A percentile compares a stretch with the other conserved stretches of the same genome.
phyloP scores from a whole-genome alignment of 2,797 vertebrate genomes.

The Onychomys torridus region DNA sequence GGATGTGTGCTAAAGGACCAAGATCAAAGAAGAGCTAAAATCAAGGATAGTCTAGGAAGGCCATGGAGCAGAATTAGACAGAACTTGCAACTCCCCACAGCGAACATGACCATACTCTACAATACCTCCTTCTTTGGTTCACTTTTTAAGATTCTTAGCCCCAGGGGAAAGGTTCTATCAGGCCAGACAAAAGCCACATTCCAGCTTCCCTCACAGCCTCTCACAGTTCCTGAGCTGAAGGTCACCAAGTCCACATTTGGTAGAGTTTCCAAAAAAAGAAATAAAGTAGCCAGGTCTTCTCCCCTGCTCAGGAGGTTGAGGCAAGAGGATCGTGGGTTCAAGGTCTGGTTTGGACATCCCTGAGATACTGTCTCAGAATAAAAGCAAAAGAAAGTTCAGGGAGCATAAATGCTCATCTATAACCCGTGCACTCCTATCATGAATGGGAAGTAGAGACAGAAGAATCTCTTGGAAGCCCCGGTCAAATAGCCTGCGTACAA shows the following conservation, averaged over 20 bases:
- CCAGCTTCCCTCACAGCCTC: slow-evolving; percentile 12
- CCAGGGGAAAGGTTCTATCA: background rate
- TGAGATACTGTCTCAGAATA: background rate
- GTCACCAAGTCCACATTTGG: slow-evolving; percentile 2
- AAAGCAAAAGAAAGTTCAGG: background rate
- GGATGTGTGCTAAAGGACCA: background rate
- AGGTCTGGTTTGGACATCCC: background rate
- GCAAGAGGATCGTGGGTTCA: background rate
- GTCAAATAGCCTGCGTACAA: background rate
- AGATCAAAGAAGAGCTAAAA: slow-evolving; percentile 11
- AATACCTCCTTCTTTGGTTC: background rate
- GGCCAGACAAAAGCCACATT: slow-evolving; percentile 28
- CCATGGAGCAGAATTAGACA: background rate
- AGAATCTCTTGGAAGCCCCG: too few relatives aligned
- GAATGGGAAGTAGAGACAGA: background rate
- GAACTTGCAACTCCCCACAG: background rate
- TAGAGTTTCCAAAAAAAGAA: background rate
- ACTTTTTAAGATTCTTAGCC: slow-evolving; percentile 36
- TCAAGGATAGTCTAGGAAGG: background rate
- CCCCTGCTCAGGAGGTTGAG: background rate
- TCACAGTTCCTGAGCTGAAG: slow-evolving; percentile 42
- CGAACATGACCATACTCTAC: background rate
- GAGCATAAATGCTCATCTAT: background rate
- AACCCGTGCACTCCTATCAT: background rate
- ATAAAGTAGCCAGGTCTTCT: background rate